phyloP scores from a whole-genome alignment of 2,888 invertebrate genomes.

The Agrypnus murinus region DNA sequence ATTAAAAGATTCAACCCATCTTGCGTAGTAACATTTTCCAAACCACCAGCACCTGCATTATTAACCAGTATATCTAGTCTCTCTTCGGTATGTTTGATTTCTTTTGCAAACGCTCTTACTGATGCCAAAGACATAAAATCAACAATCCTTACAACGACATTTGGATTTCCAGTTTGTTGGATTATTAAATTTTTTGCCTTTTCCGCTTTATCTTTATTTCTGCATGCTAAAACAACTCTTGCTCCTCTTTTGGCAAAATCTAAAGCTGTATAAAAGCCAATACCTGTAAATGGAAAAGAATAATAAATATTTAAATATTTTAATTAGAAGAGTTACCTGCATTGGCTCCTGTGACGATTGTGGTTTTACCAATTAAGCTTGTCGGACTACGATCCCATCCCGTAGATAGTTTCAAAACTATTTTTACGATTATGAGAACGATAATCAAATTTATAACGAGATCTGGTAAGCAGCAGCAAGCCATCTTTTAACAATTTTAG shows the following conservation, averaged over 20 bases:
- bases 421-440: no score
- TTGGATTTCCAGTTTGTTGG: conserved; percentile 62
- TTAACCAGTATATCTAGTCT: conserved; percentile 78
- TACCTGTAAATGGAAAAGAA: conserved; percentile 60
- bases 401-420: conserved; percentile 42
- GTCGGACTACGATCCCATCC: conserved; percentile 63
- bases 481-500: no score
- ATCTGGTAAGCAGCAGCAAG: no score
- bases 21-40: conserved; percentile 71
- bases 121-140: conserved; percentile 74
- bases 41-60: conserved; percentile 76
- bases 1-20: conserved; percentile 78
- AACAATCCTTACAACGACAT: conserved; percentile 69
- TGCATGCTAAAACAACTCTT: conserved; percentile 73
- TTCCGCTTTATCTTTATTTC: conserved; percentile 63
- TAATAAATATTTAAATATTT: no score
- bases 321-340: conserved; percentile 52
- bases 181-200: conserved; percentile 57
- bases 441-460: no score
- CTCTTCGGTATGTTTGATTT: conserved; percentile 72
- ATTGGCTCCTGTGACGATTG: conserved; percentile 67
- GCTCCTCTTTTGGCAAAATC: conserved; percentile 72
- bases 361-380: conserved; percentile 65
- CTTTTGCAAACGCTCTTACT: conserved; percentile 76
- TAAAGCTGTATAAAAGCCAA: conserved; percentile 69